These are phyloP conservation scores for Timema cristinae DNA, from an alignment of 2,888 invertebrate genomes.

Conservation along the genomic window DNA sequence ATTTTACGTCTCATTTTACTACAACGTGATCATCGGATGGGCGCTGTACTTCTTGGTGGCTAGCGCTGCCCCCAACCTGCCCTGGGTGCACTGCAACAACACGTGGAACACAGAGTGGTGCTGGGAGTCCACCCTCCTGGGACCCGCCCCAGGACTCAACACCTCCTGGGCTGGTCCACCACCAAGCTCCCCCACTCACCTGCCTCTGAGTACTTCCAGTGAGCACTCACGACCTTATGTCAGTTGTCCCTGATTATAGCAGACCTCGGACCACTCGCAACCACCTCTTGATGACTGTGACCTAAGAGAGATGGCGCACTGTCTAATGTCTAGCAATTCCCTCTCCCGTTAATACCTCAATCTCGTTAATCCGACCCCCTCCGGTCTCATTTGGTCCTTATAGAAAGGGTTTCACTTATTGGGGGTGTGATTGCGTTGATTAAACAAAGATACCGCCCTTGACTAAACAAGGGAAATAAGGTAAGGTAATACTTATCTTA, in stretches of 20 bases:
- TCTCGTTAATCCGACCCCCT: no score
- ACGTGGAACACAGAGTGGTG: slow-evolving; percentile 75
- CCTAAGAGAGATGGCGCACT: no score
- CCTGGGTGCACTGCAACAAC: slow-evolving; percentile 79
- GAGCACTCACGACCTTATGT: slow-evolving; percentile 40
- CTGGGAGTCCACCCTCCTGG: slow-evolving; percentile 49
- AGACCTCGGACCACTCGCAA: not conserved
- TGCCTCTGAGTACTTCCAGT: slow-evolving; percentile 76
- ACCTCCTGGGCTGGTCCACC: slow-evolving; percentile 36
- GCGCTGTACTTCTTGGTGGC: slow-evolving; percentile 74
- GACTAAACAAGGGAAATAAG: no score
- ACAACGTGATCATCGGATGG: slow-evolving; percentile 85
- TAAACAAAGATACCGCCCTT: no score
- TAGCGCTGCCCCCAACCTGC: slow-evolving; percentile 64
- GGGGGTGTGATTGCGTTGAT: no score
- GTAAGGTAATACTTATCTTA: no score
- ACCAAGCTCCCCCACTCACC: slow-evolving; percentile 52
- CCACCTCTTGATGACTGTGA: no score
- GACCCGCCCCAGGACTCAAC: slow-evolving; percentile 39
- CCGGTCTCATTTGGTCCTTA: no score
- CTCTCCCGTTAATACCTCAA: no score
- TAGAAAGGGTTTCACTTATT: no score
- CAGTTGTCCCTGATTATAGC: not conserved
- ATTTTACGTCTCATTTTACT: slow-evolving; percentile 76
- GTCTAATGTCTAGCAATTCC: no score